Evolutionary conservation across 2,113 vertebrate genomes (phyloP).

Genomic region (Oncorhynchus masou): DNA sequence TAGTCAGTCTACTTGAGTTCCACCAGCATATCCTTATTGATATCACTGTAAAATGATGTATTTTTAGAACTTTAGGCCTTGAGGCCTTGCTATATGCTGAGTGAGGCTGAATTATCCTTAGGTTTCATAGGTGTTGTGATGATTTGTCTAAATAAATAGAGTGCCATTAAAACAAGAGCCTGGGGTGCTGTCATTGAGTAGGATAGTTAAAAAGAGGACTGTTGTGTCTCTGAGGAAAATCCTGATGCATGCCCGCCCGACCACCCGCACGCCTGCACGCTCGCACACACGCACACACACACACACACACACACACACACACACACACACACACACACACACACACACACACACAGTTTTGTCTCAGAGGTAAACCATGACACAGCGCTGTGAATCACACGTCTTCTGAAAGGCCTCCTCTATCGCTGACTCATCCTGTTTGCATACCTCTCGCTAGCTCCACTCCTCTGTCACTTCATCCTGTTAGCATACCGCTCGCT

Average conservation of each 20-base stretch:
- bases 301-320: not conserved
- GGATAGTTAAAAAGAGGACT: not conserved
- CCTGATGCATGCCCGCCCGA: not conserved
- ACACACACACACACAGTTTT: not conserved
- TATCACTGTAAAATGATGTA: too few species aligned
- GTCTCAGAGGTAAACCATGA: too few species aligned
- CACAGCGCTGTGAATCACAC: not conserved
- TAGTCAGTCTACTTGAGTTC: too few species aligned
- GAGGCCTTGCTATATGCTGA: too few species aligned
- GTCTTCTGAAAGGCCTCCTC: not conserved
- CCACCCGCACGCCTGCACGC: not conserved
- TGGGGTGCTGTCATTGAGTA: not conserved
- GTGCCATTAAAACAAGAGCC: not conserved
- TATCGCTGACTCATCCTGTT: conserved; percentile 29
- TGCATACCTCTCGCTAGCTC: too few species aligned
- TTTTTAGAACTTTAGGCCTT: too few species aligned
- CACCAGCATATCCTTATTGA: too few species aligned
- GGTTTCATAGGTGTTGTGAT: not conserved
- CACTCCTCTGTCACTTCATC: too few species aligned
- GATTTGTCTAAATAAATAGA: too few species aligned
- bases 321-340: not conserved
- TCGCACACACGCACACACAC: not conserved
- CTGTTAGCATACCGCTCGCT: too few species aligned
- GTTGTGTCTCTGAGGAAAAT: not conserved
- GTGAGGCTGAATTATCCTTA: too few species aligned